A percentile compares a stretch with the other conserved stretches of the same genome.
Evolutionary conservation across 35 echinoderm and acorn worm species (phyloP).

Genomic region (Ptychodera flava): DNA sequence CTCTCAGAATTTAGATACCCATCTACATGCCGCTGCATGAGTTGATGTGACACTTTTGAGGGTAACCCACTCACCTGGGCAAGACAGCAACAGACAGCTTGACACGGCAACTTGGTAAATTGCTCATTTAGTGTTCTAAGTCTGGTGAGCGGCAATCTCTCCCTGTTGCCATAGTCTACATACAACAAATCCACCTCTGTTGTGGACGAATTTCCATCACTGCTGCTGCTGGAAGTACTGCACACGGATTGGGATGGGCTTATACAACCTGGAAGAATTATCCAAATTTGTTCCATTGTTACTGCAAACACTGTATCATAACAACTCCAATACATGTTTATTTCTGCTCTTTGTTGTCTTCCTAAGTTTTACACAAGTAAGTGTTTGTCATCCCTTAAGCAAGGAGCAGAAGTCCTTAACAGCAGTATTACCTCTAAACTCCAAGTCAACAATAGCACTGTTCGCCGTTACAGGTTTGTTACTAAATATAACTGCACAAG

Average conservation of each 20-base stretch:
- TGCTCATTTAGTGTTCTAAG: slow-evolving; percentile 20
- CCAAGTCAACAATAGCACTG: no score
- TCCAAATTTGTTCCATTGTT: background rate
- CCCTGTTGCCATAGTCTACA: slow-evolving; percentile 65
- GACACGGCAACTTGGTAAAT: slow-evolving; percentile 26
- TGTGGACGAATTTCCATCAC: background rate
- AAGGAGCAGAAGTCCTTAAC: no score
- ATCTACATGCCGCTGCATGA: no score
- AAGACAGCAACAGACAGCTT: slow-evolving; percentile 42
- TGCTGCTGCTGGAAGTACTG: no score
- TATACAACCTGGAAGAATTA: background rate
- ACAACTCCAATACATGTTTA: background rate
- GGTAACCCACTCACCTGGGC: no score
- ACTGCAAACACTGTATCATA: background rate
- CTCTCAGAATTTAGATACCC: no score
- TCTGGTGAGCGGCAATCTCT: slow-evolving; percentile 19
- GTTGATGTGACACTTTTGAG: no score
- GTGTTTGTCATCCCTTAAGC: background rate
- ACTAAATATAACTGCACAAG: no score
- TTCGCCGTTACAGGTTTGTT: no score
- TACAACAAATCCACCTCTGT: slow-evolving; percentile 51
- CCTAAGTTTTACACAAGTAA: background rate
- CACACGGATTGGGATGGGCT: background rate
- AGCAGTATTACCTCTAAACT: no score
- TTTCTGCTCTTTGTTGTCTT: background rate